Conservation (phyloP, 2,888 invertebrate species). For the Dromius quadrimaculatus region DNA sequence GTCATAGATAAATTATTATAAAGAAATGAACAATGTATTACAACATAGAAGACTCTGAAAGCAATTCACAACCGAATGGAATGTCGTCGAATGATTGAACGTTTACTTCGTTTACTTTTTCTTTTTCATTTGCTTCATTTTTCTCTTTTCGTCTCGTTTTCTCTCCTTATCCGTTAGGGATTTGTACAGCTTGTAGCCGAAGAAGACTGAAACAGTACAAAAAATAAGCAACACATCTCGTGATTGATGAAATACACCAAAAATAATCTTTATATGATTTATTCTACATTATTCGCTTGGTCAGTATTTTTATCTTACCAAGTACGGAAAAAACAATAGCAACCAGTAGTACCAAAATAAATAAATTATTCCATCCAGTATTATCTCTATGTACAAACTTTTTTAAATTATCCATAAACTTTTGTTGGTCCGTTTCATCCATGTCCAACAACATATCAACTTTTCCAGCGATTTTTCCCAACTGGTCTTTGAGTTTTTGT, state of each 20-base stretch:
- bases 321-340: constrained; percentile 64
- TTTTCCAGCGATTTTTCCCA: constrained; percentile 38
- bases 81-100: constrained; percentile 41
- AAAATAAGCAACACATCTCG: neutral
- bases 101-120: constrained; percentile 71
- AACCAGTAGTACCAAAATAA: constrained; percentile 39
- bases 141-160: constrained; percentile 84
- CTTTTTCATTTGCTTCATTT: constrained; percentile 83
- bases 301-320: constrained; percentile 62
- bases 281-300: too few relatives aligned
- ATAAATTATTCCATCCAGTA: constrained; percentile 12
- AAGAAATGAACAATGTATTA: constrained; percentile 39
- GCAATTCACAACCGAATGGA: constrained; percentile 47
- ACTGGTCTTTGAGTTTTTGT: constrained; percentile 32
- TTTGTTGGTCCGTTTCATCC: constrained; percentile 25
- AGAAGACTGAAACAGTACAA: constrained; percentile 78
- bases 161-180: constrained; percentile 82
- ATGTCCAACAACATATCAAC: constrained; percentile 25
- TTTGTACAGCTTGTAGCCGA: constrained; percentile 87
- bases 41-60: constrained; percentile 19
- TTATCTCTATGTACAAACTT: neutral
- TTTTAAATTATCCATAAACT: constrained; percentile 27
- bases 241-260: too few relatives aligned
- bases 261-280: too few relatives aligned
- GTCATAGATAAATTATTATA: constrained; percentile 47